Base-by-base conservation (phyloP, 1,140 invertebrate species). In the Drosophila grimshawi region DNA sequence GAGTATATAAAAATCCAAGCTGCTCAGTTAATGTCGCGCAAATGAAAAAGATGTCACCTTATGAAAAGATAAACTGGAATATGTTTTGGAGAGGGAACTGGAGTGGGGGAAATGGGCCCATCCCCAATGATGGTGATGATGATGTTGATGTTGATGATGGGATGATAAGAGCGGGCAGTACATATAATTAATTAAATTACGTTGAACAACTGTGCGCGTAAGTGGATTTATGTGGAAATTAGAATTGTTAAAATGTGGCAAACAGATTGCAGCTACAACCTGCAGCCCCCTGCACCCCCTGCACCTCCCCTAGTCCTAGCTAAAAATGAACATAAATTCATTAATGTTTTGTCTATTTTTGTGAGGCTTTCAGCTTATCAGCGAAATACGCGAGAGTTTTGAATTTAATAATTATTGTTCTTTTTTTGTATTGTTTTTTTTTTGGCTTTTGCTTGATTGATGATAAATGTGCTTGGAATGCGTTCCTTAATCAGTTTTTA, bases 111-210 rank as follows among this genome's bases (percentile, higher is more conserved):
- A 7, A 43, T 19, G 19, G n/a, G n/a, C 39, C 10, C 39, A 43
- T 2, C 7, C 37, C 37, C 7, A 43, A n/a, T 19, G 19, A 19
- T 19, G 19, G 2, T 19, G 19, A 19, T 19, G 19, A 19, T 19
- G 19, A 19, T 19, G 19, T 19, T 19, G 19, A 19, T 19, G 32
- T 3, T 5, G 27, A 30, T 48, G 8, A 30, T 27, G 29, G 41
- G 39, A 3, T 39, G 70, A 73, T 73, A 60, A 67, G 11, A 46
- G 2, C 4, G 19, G 19, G 3, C 29, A 19, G 64, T 55, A 61
- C 64, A 68, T 64, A 88, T 83, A 88, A 83, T 83, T 79, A 86
- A 86, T 86, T 86, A 76, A 86, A 86, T 86, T 86, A 86, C 73
- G 71, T 61, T 32, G 57, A 70, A 88, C 80, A 86, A 45, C 49